phyloP scores from a whole-genome alignment of 1,140 invertebrate species.

The Temnothorax curvispinosus region DNA sequence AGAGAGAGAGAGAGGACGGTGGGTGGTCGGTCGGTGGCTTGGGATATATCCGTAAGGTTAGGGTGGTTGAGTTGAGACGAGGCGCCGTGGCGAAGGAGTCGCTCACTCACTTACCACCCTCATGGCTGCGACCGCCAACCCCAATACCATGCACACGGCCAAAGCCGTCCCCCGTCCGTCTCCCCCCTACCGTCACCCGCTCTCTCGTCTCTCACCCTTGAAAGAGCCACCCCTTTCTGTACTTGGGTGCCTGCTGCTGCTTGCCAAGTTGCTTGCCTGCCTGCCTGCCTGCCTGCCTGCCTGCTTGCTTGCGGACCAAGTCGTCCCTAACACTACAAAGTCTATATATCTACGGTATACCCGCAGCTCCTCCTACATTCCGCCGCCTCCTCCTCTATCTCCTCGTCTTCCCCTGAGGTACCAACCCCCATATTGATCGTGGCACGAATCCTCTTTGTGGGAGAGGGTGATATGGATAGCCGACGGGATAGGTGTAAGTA shows the following conservation, averaged over 20 bases:
- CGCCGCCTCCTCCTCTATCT: conserved; percentile 58
- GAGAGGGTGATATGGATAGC: conserved; percentile 72
- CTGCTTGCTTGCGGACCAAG: conserved; percentile 80
- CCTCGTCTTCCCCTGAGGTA: conserved; percentile 70
- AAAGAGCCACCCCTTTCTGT: conserved; percentile 58
- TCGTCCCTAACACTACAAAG: conserved; percentile 82
- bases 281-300: conserved; percentile 76
- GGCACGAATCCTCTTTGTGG: conserved; percentile 81
- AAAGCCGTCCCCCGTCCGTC: conserved; percentile 57
- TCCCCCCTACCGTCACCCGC: background rate
- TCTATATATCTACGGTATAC: conserved; percentile 79
- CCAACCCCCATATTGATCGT: conserved; percentile 82
- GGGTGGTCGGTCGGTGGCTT: conserved; percentile 65
- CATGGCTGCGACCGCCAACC: conserved; percentile 80
- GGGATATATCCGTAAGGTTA: conserved; percentile 73
- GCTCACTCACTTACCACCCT: conserved; percentile 85
- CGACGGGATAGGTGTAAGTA: conserved; percentile 78
- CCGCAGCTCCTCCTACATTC: conserved; percentile 60
- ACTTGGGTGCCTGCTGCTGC: conserved; percentile 64
- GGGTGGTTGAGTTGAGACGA: conserved; percentile 71
- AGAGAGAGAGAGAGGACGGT: conserved; percentile 12
- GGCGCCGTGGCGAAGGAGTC: conserved; percentile 82
- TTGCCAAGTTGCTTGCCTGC: conserved; percentile 69
- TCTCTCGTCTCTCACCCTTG: conserved; percentile 56
- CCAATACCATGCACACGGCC: conserved; percentile 76